Evolutionary conservation across 1,140 invertebrate species (phyloP).

Genomic region (Whitmania pigra): DNA sequence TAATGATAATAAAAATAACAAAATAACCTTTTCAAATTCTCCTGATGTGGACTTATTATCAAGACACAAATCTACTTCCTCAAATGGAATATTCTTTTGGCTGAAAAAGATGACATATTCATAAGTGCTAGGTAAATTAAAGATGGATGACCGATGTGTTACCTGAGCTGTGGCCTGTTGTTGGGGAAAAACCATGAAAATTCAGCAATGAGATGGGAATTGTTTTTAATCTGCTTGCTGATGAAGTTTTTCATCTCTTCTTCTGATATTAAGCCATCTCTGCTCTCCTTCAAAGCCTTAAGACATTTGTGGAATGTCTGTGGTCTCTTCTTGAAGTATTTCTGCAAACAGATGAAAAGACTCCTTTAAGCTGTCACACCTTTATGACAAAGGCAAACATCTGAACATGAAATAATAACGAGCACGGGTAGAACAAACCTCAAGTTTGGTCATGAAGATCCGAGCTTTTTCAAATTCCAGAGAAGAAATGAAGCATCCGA

Average conservation of each 20-base stretch:
- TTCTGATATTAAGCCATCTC: not conserved
- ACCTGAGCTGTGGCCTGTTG: no score
- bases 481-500: not conserved
- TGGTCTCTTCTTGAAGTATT: not conserved
- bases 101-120: no score
- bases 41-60: no score
- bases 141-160: no score
- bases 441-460: not conserved
- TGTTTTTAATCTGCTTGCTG: not conserved
- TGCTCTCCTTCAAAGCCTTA: not conserved
- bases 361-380: not conserved
- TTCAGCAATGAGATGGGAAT: not conserved
- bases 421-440: not conserved
- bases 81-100: no score
- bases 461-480: constrained; percentile 10
- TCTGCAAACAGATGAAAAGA: not conserved
- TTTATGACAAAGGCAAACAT: not conserved
- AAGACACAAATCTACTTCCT: no score
- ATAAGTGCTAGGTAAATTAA: no score
- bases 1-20: no score
- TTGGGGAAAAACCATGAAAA: constrained; percentile 8
- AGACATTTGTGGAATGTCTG: constrained; percentile 2
- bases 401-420: not conserved
- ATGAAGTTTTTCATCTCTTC: constrained; percentile 1
- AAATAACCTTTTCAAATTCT: no score